phyloP scores from a whole-genome alignment of 2,888 invertebrate species.

The Ochropleura plecta region DNA sequence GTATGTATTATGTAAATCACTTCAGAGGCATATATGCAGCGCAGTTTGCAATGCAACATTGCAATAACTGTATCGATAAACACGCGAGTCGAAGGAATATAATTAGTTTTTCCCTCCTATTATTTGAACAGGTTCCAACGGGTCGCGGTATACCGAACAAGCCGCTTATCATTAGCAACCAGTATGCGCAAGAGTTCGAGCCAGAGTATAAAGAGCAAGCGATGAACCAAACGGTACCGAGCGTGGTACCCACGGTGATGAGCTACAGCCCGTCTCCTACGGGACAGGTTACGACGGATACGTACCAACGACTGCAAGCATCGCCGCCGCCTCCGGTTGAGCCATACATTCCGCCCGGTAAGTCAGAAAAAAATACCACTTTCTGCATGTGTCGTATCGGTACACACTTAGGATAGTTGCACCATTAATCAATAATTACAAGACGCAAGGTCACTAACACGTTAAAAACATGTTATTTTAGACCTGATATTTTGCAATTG shows the following conservation, averaged over 20 bases:
- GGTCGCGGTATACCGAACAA: conserved; percentile 84
- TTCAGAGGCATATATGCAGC: conserved; percentile 25
- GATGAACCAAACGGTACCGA: conserved; percentile 60
- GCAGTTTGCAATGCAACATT: conserved; percentile 34
- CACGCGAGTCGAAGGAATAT: conserved; percentile 9
- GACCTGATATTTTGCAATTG: not conserved
- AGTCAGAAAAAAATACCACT: conserved; percentile 29
- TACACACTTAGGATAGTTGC: not conserved
- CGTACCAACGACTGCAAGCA: conserved; percentile 81
- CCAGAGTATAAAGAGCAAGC: conserved; percentile 81
- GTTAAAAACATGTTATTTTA: not conserved
- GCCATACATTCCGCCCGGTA: conserved; percentile 86
- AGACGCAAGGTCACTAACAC: not conserved
- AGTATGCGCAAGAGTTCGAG: conserved; percentile 87
- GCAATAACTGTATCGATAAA: conserved; percentile 38
- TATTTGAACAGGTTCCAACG: conserved; percentile 77
- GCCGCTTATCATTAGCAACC: conserved; percentile 87
- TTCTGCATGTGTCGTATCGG: not conserved
- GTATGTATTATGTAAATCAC: conserved; percentile 51
- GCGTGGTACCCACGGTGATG: conserved; percentile 59
- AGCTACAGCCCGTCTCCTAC: conserved; percentile 78
- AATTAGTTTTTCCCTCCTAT: not conserved
- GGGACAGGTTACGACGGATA: conserved; percentile 70
- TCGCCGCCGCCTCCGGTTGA: conserved; percentile 82
- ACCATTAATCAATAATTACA: not conserved